A percentile compares a stretch with the other conserved stretches of the same genome.
phyloP scores from a whole-genome alignment of 2,113 vertebrate species.

The Hylia prasina region DNA sequence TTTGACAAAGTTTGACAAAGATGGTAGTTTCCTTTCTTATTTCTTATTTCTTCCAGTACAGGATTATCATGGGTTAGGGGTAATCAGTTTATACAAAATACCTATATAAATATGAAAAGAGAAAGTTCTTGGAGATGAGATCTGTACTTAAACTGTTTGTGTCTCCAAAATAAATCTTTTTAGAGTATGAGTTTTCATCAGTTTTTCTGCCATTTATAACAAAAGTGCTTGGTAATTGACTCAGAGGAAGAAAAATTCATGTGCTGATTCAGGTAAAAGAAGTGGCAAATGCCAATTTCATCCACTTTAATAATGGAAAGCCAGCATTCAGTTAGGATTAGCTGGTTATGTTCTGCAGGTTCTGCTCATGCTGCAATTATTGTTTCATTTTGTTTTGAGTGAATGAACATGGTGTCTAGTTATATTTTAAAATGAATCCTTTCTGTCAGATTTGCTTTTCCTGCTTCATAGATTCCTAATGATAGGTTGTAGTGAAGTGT shows the following conservation, averaged over 20 bases:
- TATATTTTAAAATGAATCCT: slow-evolving; percentile 44
- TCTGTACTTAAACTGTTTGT: background rate
- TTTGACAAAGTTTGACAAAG: background rate
- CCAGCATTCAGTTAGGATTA: slow-evolving; percentile 34
- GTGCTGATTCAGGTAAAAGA: slow-evolving; percentile 7
- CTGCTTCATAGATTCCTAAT: slow-evolving; percentile 48
- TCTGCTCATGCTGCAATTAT: slow-evolving; percentile 11
- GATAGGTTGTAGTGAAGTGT: background rate
- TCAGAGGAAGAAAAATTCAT: background rate
- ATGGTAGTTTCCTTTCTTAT: background rate
- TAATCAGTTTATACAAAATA: background rate
- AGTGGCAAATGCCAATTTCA: background rate
- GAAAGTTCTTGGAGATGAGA: background rate
- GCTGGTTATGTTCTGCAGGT: slow-evolving; percentile 5
- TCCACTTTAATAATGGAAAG: slow-evolving; percentile 14
- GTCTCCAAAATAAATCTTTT: background rate
- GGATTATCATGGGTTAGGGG: background rate
- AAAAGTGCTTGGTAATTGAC: background rate
- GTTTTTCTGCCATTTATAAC: background rate
- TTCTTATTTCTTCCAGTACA: background rate
- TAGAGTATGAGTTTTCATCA: background rate
- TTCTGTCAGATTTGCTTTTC: slow-evolving; percentile 50
- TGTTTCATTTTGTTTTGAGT: slow-evolving; percentile 23
- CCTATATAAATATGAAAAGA: background rate
- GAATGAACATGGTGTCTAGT: background rate